Percentiles rank a stretch among this genome's conserved stretches.
Evolutionary conservation across 2,113 vertebrate genomes (phyloP).

Genomic region (Pungitius pungitius): DNA sequence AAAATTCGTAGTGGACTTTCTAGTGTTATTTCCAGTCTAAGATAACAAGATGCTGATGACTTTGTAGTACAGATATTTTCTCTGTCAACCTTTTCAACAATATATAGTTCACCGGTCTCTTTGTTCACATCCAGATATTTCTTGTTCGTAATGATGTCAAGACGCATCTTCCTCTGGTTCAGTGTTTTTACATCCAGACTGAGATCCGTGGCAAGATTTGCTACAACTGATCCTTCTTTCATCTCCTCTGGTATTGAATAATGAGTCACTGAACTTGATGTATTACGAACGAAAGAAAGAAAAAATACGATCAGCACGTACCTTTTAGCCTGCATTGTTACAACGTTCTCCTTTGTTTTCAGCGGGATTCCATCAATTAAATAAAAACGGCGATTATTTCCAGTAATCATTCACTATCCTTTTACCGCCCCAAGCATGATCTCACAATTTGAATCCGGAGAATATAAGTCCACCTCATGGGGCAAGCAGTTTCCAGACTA

Average conservation of each 20-base stretch:
- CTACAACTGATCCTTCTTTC: constrained; percentile 80
- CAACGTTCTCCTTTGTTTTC: not conserved
- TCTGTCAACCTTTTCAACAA: constrained; percentile 73
- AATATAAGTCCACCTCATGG: not conserved
- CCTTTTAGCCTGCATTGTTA: constrained; percentile 28
- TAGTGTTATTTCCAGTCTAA: constrained; percentile 76
- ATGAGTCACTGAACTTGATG: constrained; percentile 40
- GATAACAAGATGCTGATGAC: not conserved
- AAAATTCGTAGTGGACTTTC: constrained; percentile 78
- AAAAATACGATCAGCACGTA: constrained; percentile 15
- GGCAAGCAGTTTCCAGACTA: not conserved
- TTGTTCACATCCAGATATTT: constrained; percentile 82
- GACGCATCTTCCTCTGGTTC: constrained; percentile 63
- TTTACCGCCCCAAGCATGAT: not conserved
- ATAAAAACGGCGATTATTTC: rapidly evolving
- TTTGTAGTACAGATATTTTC: constrained; percentile 55
- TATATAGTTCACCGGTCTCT: constrained; percentile 79
- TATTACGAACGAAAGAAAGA: not conserved
- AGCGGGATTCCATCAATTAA: rapidly evolving
- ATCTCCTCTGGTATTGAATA: constrained; percentile 81
- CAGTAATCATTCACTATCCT: rapidly evolving
- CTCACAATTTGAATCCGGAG: not conserved
- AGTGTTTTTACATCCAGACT: constrained; percentile 71
- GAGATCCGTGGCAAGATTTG: constrained; percentile 81
- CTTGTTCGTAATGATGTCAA: constrained; percentile 53